Base-by-base conservation (phyloP, 2,797 vertebrate species). In the Austrolebias charrua region DNA sequence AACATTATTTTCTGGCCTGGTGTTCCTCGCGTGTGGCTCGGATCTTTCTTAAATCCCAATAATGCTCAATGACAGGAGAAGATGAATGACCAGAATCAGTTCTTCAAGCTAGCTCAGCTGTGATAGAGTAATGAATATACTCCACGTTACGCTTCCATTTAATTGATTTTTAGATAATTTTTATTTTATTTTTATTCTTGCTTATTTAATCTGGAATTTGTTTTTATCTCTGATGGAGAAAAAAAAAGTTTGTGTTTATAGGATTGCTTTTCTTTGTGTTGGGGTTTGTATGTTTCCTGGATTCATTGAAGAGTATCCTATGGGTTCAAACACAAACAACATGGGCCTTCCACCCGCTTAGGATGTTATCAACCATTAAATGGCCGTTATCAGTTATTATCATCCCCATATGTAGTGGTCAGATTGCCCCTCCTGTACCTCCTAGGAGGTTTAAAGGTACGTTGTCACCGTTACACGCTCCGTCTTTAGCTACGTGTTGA, bases 131-230 rank as follows among this genome's bases (percentile, higher is more conserved):
- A 91, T 89, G 80, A 76, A 87, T 84, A 81, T 72, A 76, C 78
- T 73, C 72, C 71, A 47, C 58, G 71, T 81, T 71, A 68, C 81
- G 75, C 75, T 55, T 65, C 71, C 44, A 13, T 77, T 78, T 85
- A 81, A 63, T 73, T 52, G 56, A 73, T 82, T 19, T 19, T 43
- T 14, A 9, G 10, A 9, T 38, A 24, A 24, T 24, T 24, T 24
- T 24, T 2, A 24, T 24, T 24, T 1, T 24, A 24, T 24, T n/a
- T n/a, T n/a, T n/a, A 24, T 24, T 24, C 71, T 61, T 43, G 51
- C 80, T 89, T 86, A 91, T 90, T 90, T 76, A 89, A 90, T 90
- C 82, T 89, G 82, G 90, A 88, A 85, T 65, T 68, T 4, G 75
- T 83, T 77, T 74, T 83, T 69, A 70, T 66, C 43, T 78, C 64